These are phyloP conservation scores for Ormyrus pomaceus DNA, from an alignment of 2,888 invertebrate species.

Conservation along the genomic window DNA sequence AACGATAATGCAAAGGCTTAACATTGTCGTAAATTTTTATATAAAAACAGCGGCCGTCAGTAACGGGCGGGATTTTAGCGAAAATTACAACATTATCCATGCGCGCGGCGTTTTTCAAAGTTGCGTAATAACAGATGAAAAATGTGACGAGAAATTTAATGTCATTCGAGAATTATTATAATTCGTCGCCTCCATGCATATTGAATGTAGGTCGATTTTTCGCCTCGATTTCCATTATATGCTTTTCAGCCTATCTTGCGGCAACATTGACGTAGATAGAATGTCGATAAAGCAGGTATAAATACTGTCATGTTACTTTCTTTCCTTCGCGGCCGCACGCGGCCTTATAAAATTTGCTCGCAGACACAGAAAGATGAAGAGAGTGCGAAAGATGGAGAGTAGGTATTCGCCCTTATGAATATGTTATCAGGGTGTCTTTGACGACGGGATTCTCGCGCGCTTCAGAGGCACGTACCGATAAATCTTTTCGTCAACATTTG, in stretches of 20 bases:
- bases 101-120: too few species aligned
- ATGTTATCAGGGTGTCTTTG: slow-evolving; percentile 22
- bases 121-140: too few species aligned
- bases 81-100: too few species aligned
- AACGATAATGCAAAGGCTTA: too few species aligned
- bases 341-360: background rate
- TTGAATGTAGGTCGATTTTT: background rate
- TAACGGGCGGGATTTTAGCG: too few species aligned
- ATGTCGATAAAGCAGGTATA: background rate
- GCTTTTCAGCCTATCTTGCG: background rate
- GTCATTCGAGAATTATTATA: too few species aligned
- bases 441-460: slow-evolving; percentile 2
- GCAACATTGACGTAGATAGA: background rate
- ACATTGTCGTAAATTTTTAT: too few species aligned
- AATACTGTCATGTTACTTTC: background rate
- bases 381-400: slow-evolving; percentile 8
- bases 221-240: background rate
- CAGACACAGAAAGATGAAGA: background rate
- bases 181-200: too few species aligned
- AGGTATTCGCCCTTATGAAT: slow-evolving; percentile 32
- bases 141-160: too few species aligned
- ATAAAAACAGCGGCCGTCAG: too few species aligned
- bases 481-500: slow-evolving; percentile 38
- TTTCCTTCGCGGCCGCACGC: background rate
- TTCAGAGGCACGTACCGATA: slow-evolving; percentile 29